Evolutionary conservation across 1,140 invertebrate genomes (phyloP).

Genomic region (Procambarus clarkii): DNA sequence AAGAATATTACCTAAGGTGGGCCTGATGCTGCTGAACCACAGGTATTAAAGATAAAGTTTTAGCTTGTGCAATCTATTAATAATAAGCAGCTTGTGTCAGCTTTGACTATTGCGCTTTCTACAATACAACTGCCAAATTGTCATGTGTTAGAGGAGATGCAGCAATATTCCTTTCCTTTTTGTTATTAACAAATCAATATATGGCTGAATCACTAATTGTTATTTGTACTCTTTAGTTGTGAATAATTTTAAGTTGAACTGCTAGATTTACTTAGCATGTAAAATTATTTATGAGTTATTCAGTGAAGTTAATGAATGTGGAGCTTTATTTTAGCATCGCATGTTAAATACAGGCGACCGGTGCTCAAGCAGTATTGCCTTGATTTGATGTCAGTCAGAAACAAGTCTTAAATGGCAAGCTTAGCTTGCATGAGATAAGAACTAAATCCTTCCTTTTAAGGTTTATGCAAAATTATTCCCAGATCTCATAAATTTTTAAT

Average conservation of each 20-base stretch:
- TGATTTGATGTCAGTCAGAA: neutral
- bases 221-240: neutral
- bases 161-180: conserved; percentile 11
- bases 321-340: neutral
- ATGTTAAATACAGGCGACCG: neutral
- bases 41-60: conserved; percentile 1
- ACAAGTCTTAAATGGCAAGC: neutral
- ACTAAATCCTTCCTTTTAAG: too few relatives aligned
- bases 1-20: neutral
- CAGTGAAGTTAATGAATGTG: neutral
- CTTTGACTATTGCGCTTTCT: conserved; percentile 18
- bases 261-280: neutral
- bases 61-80: conserved; percentile 20
- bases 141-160: neutral
- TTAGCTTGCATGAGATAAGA: neutral
- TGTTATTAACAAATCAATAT: conserved; percentile 17
- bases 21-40: neutral
- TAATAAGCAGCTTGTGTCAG: conserved; percentile 11
- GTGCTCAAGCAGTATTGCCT: neutral
- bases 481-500: neutral
- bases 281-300: neutral
- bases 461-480: neutral
- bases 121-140: neutral
- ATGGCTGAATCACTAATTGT: conserved; percentile 6
- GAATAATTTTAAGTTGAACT: neutral